Evolutionary conservation across 2,888 invertebrate genomes (phyloP).

Genomic region (Escarpia spicata): DNA sequence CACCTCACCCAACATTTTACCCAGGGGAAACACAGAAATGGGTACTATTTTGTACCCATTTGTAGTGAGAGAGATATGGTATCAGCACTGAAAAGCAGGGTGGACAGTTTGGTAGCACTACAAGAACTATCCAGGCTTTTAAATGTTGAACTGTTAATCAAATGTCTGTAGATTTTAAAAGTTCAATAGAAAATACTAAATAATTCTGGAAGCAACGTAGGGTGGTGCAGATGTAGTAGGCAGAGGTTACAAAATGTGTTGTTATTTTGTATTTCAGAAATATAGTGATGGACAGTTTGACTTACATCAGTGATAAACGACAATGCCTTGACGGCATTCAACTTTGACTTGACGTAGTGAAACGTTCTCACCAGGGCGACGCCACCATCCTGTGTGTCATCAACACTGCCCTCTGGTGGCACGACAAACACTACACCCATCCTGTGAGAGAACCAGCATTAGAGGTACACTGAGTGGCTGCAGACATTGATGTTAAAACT

Average conservation of each 20-base stretch:
- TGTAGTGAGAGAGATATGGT: not conserved
- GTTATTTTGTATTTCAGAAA: too few relatives aligned
- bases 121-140: too few relatives aligned
- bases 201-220: not conserved
- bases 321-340: constrained; percentile 78
- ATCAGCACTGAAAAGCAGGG: not conserved
- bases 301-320: constrained; percentile 85
- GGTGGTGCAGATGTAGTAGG: not conserved
- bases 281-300: not conserved
- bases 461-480: not conserved
- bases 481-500: not conserved
- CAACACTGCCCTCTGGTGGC: constrained; percentile 71
- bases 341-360: constrained; percentile 86
- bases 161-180: not conserved
- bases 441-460: constrained; percentile 68
- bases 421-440: constrained; percentile 84
- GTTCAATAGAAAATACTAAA: not conserved
- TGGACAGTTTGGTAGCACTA: too few relatives aligned
- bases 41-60: not conserved
- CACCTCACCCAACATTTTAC: too few relatives aligned
- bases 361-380: constrained; percentile 88
- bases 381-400: constrained; percentile 77
- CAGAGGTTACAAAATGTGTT: not conserved
- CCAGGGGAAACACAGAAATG: not conserved
- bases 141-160: too few relatives aligned